A percentile compares a stretch with the other conserved stretches of the same genome.
phyloP scores from a whole-genome alignment of 2,888 invertebrate species.

The Blomia tropicalis region DNA sequence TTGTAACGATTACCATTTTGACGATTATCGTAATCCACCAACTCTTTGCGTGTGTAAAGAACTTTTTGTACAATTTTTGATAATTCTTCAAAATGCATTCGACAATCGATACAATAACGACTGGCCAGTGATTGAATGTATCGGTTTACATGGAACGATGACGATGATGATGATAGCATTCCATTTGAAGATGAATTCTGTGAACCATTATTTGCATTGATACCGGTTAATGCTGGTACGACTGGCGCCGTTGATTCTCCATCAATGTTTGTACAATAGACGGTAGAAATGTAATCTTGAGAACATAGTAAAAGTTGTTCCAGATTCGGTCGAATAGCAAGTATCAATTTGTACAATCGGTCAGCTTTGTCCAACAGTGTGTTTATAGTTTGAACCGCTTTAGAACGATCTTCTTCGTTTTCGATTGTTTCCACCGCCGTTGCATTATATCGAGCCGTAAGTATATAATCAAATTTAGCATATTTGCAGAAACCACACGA shows the following conservation, averaged over 20 bases:
- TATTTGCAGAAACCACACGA: conserved; percentile 98
- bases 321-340: conserved; percentile 70
- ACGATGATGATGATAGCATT: conserved; percentile 15
- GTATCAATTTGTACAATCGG: conserved; percentile 72
- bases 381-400: conserved; percentile 80
- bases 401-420: conserved; percentile 86
- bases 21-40: conserved; percentile 69
- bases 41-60: conserved; percentile 69
- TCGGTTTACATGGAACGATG: conserved; percentile 55
- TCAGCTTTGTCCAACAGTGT: conserved; percentile 82
- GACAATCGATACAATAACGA: conserved; percentile 86
- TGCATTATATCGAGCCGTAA: conserved; percentile 76
- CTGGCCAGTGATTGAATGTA: conserved; percentile 84
- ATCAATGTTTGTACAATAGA: conserved; percentile 38
- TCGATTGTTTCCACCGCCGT: conserved; percentile 85
- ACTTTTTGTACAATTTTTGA: conserved; percentile 48
- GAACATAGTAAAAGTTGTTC: conserved; percentile 69
- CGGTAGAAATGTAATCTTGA: conserved; percentile 49
- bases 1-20: conserved; percentile 33
- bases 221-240: background rate
- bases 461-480: conserved; percentile 90
- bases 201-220: conserved; percentile 30
- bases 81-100: conserved; percentile 81
- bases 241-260: conserved; percentile 43
- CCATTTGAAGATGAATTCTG: conserved; percentile 33